phyloP scores from a whole-genome alignment of 1,140 invertebrate genomes.

The Drosophila funebris region DNA sequence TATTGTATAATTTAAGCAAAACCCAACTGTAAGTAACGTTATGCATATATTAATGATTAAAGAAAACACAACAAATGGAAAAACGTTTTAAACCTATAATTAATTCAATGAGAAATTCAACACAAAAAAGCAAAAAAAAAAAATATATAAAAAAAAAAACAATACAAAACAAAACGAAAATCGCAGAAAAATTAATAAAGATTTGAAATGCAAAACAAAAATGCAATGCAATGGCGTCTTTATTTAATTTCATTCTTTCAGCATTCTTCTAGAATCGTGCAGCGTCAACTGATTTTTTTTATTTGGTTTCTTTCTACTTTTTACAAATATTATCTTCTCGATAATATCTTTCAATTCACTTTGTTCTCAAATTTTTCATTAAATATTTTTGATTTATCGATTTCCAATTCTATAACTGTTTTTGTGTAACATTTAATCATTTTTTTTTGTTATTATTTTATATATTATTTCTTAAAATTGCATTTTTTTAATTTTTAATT shows the following conservation, averaged over 20 bases:
- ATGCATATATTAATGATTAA: conserved; percentile 70
- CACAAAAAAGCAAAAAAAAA: conserved; percentile 30
- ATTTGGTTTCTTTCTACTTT: too few species aligned
- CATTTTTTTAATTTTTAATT: too few species aligned
- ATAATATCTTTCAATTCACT: too few species aligned
- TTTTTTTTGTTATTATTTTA: too few species aligned
- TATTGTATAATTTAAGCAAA: conserved; percentile 67
- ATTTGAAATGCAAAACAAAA: conserved; percentile 73
- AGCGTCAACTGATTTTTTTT: too few species aligned
- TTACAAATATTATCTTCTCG: too few species aligned
- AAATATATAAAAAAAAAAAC: conserved; percentile 18
- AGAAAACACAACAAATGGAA: conserved; percentile 19
- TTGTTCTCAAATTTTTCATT: too few species aligned
- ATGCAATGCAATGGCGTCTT: conserved; percentile 7
- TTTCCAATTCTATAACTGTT: too few species aligned
- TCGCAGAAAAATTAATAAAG: conserved; percentile 67
- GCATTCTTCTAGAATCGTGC: too few species aligned
- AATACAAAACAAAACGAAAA: conserved; percentile 25
- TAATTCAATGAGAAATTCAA: conserved; percentile 46
- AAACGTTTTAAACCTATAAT: conserved; percentile 64
- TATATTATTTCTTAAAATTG: too few species aligned
- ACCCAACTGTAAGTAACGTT: conserved; percentile 75
- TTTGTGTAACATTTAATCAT: too few species aligned
- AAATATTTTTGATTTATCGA: too few species aligned
- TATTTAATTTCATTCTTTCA: background rate